These are phyloP conservation scores for Amblyornis subalaris DNA, from an alignment of 2,113 vertebrate species.

Conservation along the genomic window DNA sequence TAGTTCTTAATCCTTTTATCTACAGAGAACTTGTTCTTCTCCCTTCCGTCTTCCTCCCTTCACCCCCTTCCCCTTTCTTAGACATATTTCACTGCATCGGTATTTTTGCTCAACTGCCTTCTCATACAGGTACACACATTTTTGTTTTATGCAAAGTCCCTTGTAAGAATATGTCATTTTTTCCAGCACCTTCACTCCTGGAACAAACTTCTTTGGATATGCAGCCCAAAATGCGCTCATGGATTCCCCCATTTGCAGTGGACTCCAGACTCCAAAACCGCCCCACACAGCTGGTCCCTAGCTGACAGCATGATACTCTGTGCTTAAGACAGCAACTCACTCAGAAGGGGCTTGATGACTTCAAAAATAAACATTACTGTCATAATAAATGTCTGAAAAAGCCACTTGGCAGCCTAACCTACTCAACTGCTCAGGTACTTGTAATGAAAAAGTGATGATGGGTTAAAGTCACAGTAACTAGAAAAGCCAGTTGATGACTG, in stretches of 20 bases:
- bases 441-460: constrained; percentile 49
- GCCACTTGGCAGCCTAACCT: background rate
- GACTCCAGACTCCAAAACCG: background rate
- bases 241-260: background rate
- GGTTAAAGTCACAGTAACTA: background rate
- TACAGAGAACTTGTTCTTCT: background rate
- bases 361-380: constrained; percentile 24
- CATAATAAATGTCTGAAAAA: constrained; percentile 36
- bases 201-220: background rate
- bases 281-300: background rate
- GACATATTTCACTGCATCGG: background rate
- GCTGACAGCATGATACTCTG: background rate
- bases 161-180: background rate
- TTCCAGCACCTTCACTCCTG: background rate
- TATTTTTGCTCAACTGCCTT: background rate
- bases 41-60: background rate
- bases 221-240: accelerated
- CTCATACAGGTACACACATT: background rate
- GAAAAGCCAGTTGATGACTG: constrained; percentile 43
- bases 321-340: background rate
- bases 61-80: background rate
- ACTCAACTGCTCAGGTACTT: background rate
- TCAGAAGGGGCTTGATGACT: constrained; percentile 24
- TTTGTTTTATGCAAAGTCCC: background rate
- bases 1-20: background rate